Evolutionary conservation across 2,797 vertebrate species (phyloP), one percentile per base, ranked within the genome.

Genomic region (Heliangelus exortis): DNA sequence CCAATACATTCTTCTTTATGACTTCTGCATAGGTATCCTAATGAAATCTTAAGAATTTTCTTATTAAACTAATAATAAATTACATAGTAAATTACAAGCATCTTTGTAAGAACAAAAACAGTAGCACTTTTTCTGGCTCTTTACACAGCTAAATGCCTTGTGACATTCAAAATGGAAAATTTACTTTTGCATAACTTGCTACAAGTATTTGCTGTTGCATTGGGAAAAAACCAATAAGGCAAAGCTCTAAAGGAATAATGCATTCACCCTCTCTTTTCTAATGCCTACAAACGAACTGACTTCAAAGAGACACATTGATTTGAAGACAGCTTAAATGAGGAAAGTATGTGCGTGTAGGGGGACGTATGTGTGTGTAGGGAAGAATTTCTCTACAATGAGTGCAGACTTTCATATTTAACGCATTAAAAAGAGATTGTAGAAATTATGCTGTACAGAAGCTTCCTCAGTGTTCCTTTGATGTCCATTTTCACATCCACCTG

Each of bases 261-360:
- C 25, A 75, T 75, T 80, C 63, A 74, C 57, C 26, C 22, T 91
- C 91, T 57, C 41, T 87, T 92, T 79, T 94, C 65, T 84, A 95
- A 90, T 57, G 77, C 87, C 72, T 92, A 82, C 43, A 41, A 93
- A 71, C 39, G 89, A 95, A 94, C 87, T 83, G 63, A 69, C 77
- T 96, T 97, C 81, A 94, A 94, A 96, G 90, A 57, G 17, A 87
- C 72, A 81, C 59, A 92, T 19, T 94, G 86, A 95, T 93, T 84
- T 84, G 26, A 89, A 92, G 81, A 88, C 82, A 89, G 43, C 94
- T 93, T 96, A 91, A 95, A 95, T 17, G 9, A 45, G 22, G 25
- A 88, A 51, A 69, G 39, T 68, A 83, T 23, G 36, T 20, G 45
- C 25, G 65, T 23, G 47, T 47, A 47, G 47, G 47, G 47, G 20